Evolutionary conservation across 2,113 vertebrate species (phyloP), one percentile per base, ranked within the genome.

Genomic region (Craseonycteris thonglongyai): DNA sequence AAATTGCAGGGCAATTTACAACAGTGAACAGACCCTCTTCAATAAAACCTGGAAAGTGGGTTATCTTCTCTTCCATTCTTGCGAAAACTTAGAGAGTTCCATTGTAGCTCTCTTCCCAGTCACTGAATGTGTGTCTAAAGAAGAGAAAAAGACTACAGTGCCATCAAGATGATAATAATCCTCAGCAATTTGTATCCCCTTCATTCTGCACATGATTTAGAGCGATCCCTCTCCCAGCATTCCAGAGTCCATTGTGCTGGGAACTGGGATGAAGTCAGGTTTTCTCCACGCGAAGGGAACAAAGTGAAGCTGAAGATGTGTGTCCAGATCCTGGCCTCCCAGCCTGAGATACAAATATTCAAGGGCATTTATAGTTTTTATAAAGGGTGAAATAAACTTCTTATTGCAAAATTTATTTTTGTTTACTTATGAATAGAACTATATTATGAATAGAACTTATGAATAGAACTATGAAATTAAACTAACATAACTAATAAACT

Each of bases 1-100:
- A 96, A 97, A 97, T 94, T 88, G 72, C 90, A 93, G 89, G 93
- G 75, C 90, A 94, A 93, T 97, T 96, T 95, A 56, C 47, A 80
- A 28, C 45, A 88, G 76, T 1, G 21, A 81, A 90, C 89, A 66
- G 38, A 59, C 54, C 45, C 47, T 94, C 61, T 95, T 89, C 74
- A 91, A 30, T 30, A 58, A 79, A 81, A 47, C 65, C 54, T 75
- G 3, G 12, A 76, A 76, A 88, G 86, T 75, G 56, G 45, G 47
- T 95, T 92, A 71, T 75, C 56, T 33, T 76, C 80, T n/a, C 58
- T 93, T 90, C 68, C 59, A 3, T 92, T 92, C 91, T 71, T 79
- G 28, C 5, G 5, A 40, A 75, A 93, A 59, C 74, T 51, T 71
- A 63, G 4, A 65, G 74, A 86, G 65, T 92, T 87, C 91, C 93